A percentile compares a stretch with the other conserved stretches of the same genome.
These are phyloP conservation scores for Propithecus perrieri DNA, from an alignment of 2,797 vertebrate species.

Conservation along the genomic window DNA sequence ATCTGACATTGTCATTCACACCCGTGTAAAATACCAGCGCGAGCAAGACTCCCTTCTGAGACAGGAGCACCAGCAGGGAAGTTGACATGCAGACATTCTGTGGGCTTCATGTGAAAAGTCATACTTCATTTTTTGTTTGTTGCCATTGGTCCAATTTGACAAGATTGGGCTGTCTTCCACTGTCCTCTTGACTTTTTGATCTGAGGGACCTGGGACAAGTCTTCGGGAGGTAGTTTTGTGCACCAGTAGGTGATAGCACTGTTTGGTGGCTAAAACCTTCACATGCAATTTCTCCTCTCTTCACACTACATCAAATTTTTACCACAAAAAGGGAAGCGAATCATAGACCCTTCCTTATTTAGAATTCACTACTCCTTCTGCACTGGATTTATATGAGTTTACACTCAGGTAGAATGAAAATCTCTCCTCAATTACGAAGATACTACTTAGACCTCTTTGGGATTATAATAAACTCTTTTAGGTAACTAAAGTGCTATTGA, in stretches of 20 bases:
- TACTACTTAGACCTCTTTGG: not conserved
- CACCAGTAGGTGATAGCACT: conserved; percentile 56
- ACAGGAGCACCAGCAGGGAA: conserved; percentile 89
- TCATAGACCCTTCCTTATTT: not conserved
- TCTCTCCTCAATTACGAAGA: not conserved
- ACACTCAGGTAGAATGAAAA: not conserved
- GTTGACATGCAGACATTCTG: conserved; percentile 94
- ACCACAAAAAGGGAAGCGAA: conserved; percentile 16
- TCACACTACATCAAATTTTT: conserved; percentile 7
- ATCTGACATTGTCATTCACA: conserved; percentile 93
- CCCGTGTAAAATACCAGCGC: conserved; percentile 96
- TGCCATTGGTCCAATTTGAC: conserved; percentile 88
- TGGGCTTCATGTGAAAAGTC: conserved; percentile 95
- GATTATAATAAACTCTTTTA: not conserved
- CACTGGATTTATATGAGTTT: not conserved
- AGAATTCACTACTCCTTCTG: conserved; percentile 24
- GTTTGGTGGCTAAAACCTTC: not conserved
- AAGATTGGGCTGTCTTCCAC: conserved; percentile 90
- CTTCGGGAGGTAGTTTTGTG: conserved; percentile 92
- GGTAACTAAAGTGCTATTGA: not conserved
- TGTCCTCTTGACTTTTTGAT: conserved; percentile 87
- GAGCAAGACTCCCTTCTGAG: conserved; percentile 94
- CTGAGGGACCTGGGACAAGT: conserved; percentile 83
- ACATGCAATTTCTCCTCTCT: not conserved
- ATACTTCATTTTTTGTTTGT: conserved; percentile 91